These are phyloP conservation scores for Lissocephala sabroskyi DNA, from an alignment of 2,888 invertebrate species.

Conservation along the genomic window DNA sequence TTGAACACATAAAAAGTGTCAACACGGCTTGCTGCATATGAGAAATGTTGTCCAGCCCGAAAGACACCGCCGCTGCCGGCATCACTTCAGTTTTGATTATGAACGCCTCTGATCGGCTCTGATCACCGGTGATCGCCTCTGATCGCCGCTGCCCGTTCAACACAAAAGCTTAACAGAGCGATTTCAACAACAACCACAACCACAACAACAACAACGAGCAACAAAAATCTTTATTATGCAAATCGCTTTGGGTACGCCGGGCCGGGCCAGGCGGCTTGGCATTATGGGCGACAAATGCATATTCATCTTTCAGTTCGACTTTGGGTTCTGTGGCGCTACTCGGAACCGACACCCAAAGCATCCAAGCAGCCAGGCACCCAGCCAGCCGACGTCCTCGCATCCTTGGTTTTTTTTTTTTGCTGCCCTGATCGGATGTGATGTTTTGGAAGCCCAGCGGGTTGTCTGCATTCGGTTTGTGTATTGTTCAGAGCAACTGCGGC, in stretches of 20 bases:
- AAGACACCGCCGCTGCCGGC: conserved; percentile 19
- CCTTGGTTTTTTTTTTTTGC: conserved; percentile 1
- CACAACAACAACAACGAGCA: conserved; percentile 4
- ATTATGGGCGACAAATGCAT: conserved; percentile 41
- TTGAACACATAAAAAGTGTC: conserved; percentile 67
- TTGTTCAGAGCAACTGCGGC: conserved; percentile 39
- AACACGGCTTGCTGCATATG: conserved; percentile 60
- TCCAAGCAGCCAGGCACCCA: conserved; percentile 1
- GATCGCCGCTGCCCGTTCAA: conserved; percentile 48
- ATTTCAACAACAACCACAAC: conserved; percentile 47
- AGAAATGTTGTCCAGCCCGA: conserved; percentile 40
- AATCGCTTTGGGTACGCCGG: conserved; percentile 55
- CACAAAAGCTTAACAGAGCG: conserved; percentile 60
- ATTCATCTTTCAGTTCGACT: conserved; percentile 23
- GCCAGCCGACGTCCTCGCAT: conserved; percentile 25
- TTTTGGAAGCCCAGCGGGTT: conserved; percentile 39
- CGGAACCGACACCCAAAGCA: conserved; percentile 2
- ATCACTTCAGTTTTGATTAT: conserved; percentile 59
- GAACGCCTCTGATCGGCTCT: conserved; percentile 45
- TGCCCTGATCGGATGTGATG: conserved; percentile 35
- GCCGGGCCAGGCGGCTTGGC: conserved; percentile 4
- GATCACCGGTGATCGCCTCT: conserved; percentile 38
- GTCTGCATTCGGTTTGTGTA: conserved; percentile 29
- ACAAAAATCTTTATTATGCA: conserved; percentile 48
- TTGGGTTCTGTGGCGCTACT: conserved; percentile 42